Base-by-base conservation (phyloP, 1,140 invertebrate genomes). In the Melanaphis sacchari region DNA sequence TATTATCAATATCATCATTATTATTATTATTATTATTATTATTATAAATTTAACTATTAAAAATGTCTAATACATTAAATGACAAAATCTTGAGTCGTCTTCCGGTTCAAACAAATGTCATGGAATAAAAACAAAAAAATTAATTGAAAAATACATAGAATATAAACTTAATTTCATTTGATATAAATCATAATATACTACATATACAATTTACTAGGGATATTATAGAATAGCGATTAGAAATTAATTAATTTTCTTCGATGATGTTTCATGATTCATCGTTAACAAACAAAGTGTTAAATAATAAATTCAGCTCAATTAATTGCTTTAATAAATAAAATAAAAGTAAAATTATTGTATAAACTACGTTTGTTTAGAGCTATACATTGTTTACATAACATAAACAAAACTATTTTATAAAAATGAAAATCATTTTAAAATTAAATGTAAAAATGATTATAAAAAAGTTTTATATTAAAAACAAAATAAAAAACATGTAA, bases 21-120 rank as follows among this genome's bases (percentile, higher is more conserved):
- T 87, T 87, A 88, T 88, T 89, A 88, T 89, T 54, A 89, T 54
- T 89, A 89, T 90, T 90, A 66, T 54, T 46, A 41, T 41, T 66
- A 66, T 59, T 91, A 91, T 46, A 91, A 49, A 81, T 81, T n/a
- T 49, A 91, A 43, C 41, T 49, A 46, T n/a, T 46, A 85, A 93
- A 93, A 84, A 93, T 49, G 26, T 52, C 46, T 84, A 81, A 92
- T 40, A 40, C n/a, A 46, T 93, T 54, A 49, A 93, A 93, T 93
- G 91, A 93, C 91, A 93, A 93, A 93, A 93, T 93, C 91, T 93
- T 93, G 91, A 93, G 81, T 93, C 91, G 91, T 93, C 91, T 93
- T 93, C 91, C 91, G 91, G 91, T 52, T 93, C 91, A 93, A 93
- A 93, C 54, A 93, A 93, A 93, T 93, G 91, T 93, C 91, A 93